Evolutionary conservation across 2,888 invertebrate species (phyloP), one percentile per base, ranked within the genome.

Genomic region (Cantharis rustica): DNA sequence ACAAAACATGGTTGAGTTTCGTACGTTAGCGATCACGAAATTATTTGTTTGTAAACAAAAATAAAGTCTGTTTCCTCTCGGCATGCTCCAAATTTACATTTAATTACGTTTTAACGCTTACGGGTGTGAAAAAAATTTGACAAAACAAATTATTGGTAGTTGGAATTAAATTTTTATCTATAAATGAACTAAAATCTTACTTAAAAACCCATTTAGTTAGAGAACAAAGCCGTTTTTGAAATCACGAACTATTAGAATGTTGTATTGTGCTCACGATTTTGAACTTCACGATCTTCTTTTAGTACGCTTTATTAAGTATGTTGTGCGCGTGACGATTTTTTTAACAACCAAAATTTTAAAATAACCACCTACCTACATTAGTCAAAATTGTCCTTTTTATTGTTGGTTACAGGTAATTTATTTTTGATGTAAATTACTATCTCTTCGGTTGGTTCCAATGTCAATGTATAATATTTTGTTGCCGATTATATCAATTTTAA

Each of bases 221-320:
- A 66, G 64, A 66, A 66, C 64, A 66, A 66, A 66, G 20, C 26
- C 61, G 17, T 73, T 73, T 23, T 61, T 26, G 15, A 73, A 68
- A 68, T 61, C 73, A 68, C 68, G 73, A 73, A 17, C 26, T 61
- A 73, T 73, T 73, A 68, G 23, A 47, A 62, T 26, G 20, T 26
- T 61, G 17, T 73, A 47, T 47, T 66, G 72, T 73, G 62, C 73
- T 73, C 73, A 73, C 73, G 73, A 73, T 69, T 73, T 73, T 20
- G 68, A 66, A 72, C 47, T 64, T 68, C 61, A 31, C 47, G 64
- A 66, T 66, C 64, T 66, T 66, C 64, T 23, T 66, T 66, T 66
- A 23, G 64, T 66, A 66, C 64, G 64, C 64, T 66, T 66, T 66
- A 47, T 47, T 47, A 47, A 47, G 47, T 47, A 66, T 66, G 64